Conservation (phyloP, 2,113 vertebrate genomes). For the Crotalus tigris region DNA sequence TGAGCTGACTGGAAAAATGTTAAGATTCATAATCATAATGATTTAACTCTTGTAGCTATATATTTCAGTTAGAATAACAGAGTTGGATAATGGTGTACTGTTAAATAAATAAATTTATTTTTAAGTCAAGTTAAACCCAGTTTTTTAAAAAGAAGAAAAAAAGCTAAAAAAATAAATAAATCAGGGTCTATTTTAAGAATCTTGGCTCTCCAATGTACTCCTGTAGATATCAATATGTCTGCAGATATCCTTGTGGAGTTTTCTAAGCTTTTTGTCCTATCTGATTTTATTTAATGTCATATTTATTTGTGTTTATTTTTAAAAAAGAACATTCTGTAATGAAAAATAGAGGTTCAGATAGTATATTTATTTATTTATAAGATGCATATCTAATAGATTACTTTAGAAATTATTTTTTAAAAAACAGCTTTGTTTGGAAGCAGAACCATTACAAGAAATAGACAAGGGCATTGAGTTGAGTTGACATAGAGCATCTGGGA, state of each 20-base stretch:
- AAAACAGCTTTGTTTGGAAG: not conserved
- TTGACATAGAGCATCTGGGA: not conserved
- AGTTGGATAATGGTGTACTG: not conserved
- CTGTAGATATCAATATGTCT: not conserved
- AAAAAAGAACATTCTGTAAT: not conserved
- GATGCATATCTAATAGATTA: not conserved
- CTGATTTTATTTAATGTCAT: not conserved
- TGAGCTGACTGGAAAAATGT: not conserved
- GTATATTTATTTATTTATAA: not conserved
- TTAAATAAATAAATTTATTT: not conserved
- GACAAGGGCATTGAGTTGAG: not conserved
- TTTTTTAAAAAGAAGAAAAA: not conserved
- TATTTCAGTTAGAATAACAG: not conserved
- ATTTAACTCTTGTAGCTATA: not conserved
- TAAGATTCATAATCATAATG: not conserved
- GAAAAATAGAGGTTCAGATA: not conserved
- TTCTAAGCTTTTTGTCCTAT: not conserved
- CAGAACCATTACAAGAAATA: not conserved
- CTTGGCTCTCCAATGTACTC: not conserved
- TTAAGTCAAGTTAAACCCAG: not conserved
- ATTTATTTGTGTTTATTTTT: not conserved
- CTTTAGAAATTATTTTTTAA: not conserved
- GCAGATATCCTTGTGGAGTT: not conserved
- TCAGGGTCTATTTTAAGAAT: not conserved
- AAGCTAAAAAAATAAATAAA: not conserved